phyloP scores from a whole-genome alignment of 2,113 vertebrate genomes.

The Halichoeres trimaculatus region DNA sequence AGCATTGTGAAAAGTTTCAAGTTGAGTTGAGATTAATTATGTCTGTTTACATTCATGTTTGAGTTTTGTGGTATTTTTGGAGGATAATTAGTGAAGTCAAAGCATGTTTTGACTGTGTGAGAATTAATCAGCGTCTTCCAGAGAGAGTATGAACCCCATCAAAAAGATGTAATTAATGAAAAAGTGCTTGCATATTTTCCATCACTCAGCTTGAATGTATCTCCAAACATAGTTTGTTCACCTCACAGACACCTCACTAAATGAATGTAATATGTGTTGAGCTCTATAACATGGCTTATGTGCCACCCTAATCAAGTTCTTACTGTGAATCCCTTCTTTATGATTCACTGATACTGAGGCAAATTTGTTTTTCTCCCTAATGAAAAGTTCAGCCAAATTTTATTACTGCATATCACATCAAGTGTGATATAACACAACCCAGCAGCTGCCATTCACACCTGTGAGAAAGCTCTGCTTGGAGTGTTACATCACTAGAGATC shows the following conservation, averaged over 20 bases:
- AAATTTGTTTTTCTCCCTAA: constrained; percentile 29
- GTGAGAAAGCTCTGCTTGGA: not conserved
- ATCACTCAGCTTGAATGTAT: not conserved
- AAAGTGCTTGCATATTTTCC: not conserved
- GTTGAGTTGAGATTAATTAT: constrained; percentile 22
- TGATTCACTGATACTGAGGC: constrained; percentile 17
- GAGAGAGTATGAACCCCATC: not conserved
- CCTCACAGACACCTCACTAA: constrained; percentile 26
- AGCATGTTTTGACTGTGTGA: not conserved
- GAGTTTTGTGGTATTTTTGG: constrained; percentile 4
- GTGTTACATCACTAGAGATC: not conserved
- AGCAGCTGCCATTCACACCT: constrained; percentile 13
- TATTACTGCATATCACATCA: constrained; percentile 3
- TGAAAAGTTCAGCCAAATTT: constrained; percentile 6
- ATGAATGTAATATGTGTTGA: constrained; percentile 35
- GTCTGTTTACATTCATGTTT: constrained; percentile 14
- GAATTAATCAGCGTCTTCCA: not conserved
- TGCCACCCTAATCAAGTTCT: constrained; percentile 44
- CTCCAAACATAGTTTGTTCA: constrained; percentile 15
- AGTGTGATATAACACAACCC: not conserved
- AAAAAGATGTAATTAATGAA: not conserved
- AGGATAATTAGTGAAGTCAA: constrained; percentile 1
- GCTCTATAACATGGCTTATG: constrained; percentile 14
- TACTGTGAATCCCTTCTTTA: constrained; percentile 9
- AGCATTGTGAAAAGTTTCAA: constrained; percentile 11